Conservation (phyloP, 2,113 vertebrate genomes). For the Phasianus colchicus region DNA sequence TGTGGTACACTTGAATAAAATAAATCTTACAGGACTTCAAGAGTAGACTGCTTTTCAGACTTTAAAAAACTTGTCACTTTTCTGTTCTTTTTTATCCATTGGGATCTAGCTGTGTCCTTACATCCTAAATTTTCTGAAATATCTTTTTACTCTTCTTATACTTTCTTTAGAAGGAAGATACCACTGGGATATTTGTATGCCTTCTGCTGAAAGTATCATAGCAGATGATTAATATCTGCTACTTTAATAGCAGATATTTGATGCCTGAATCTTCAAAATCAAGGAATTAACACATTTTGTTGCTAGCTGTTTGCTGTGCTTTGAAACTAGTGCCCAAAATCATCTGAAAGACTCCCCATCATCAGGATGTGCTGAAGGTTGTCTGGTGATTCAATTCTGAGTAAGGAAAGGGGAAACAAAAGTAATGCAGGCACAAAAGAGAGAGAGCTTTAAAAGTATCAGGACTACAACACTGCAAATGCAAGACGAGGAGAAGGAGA, state of each 20-base stretch:
- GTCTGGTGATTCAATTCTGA: conserved; percentile 20
- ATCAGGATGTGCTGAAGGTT: conserved; percentile 5
- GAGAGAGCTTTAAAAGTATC: not conserved
- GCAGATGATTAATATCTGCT: conserved; percentile 11
- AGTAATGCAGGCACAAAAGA: not conserved
- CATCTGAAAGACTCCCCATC: conserved; percentile 26
- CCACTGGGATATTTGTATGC: conserved; percentile 44
- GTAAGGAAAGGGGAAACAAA: conserved; percentile 27
- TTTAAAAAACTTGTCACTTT: conserved; percentile 10
- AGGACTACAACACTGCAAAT: not conserved
- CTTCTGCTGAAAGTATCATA: conserved; percentile 6
- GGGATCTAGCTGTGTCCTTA: conserved; percentile 27
- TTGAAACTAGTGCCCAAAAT: conserved; percentile 17
- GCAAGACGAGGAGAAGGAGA: not conserved
- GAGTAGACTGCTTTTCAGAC: not conserved
- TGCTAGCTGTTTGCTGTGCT: conserved; percentile 50
- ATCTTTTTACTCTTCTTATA: conserved; percentile 2
- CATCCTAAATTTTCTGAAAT: conserved; percentile 21
- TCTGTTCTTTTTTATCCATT: conserved; percentile 19
- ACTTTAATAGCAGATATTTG: no score
- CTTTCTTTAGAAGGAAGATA: not conserved
- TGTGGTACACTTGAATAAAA: not conserved
- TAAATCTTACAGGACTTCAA: not conserved
- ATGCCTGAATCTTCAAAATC: conserved; percentile 49
- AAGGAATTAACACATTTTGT: conserved; percentile 55